Base-by-base conservation (phyloP, 2,797 vertebrate species). In the Protonibea diacanthus region DNA sequence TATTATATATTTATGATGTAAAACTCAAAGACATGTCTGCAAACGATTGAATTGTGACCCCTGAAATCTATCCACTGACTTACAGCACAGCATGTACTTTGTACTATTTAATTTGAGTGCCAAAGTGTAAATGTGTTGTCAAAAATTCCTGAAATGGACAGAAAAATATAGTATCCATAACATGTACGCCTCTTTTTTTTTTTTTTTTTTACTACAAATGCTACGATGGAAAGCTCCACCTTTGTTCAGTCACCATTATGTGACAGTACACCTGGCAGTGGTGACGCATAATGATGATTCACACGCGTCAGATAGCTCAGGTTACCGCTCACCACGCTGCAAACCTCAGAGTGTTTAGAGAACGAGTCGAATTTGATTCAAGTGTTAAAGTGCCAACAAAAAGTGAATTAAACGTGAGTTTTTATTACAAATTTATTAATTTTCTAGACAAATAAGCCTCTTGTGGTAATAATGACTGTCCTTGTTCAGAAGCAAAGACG, bases 201-300 rank as follows among this genome's bases (percentile, higher is more conserved):
- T 27, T 27, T 29, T 29, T 29, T 23, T 38, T 48, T 25, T 60
- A 15, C n/a, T 3, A 33, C 1, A 27, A 25, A 40, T 52, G 5
- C 29, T 21, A 13, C 33, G 20, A 10, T 10, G 12, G 57, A 25
- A 52, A 4, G 17, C 21, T 5, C 40, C 0, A 3, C 9, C 47
- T 52, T 71, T 61, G 33, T 51, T 61, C 2, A 25, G 6, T n/a
- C 42, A 21, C 51, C 51, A 44, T 55, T 53, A 53, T 53, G 29
- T 27, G 38, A 13, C 52, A 44, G 8, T 17, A 48, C 55, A 71
- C 68, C 56, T 40, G 29, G 44, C 20, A 18, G 25, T n/a, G 45
- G 45, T 59, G 68, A 71, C 27, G 17, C 57, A 25, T 27, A 2
- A 11, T 20, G 47, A n/a, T 52, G 56, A 59, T 2, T 71, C 69